Conservation (phyloP, 2,888 invertebrate genomes). For the Rhingia rostrata region DNA sequence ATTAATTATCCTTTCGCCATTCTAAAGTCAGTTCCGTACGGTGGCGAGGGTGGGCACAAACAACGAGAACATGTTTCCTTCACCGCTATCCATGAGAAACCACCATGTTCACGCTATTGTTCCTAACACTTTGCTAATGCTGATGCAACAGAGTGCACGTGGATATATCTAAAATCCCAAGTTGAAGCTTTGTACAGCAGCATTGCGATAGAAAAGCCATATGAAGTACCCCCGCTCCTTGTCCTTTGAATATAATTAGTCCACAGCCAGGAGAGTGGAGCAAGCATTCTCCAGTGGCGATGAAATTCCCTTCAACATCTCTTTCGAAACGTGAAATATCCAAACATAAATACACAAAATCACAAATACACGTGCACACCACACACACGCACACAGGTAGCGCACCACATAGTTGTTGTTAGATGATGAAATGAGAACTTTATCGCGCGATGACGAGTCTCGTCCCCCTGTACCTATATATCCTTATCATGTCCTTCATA, state of each 20-base stretch:
- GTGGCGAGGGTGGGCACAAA: slow-evolving; percentile 12
- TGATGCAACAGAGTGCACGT: slow-evolving; percentile 7
- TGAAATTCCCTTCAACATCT: slow-evolving; percentile 11
- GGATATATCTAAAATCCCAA: background rate
- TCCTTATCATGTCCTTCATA: slow-evolving; percentile 44
- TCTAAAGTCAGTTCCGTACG: slow-evolving; percentile 9
- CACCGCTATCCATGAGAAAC: background rate
- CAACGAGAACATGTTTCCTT: slow-evolving; percentile 6
- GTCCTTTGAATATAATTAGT: slow-evolving; percentile 44
- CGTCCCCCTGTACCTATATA: slow-evolving; percentile 13
- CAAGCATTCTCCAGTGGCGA: slow-evolving; percentile 22
- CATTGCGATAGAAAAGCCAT: slow-evolving; percentile 6
- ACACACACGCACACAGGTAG: too few species aligned
- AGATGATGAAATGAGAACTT: too few species aligned
- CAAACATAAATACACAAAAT: slow-evolving; percentile 23
- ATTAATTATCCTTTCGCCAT: slow-evolving; percentile 48
- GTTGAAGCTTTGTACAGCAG: slow-evolving; percentile 3
- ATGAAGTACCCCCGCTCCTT: background rate
- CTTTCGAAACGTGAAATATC: slow-evolving; percentile 1
- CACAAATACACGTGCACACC: slow-evolving; percentile 5
- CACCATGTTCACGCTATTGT: slow-evolving; percentile 29
- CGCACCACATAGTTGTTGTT: too few species aligned
- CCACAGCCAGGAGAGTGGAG: slow-evolving; percentile 12
- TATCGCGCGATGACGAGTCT: slow-evolving; percentile 9
- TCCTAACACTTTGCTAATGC: slow-evolving; percentile 28